These are phyloP conservation scores for Margarornis squamiger DNA, from an alignment of 2,797 vertebrate genomes.

Conservation along the genomic window DNA sequence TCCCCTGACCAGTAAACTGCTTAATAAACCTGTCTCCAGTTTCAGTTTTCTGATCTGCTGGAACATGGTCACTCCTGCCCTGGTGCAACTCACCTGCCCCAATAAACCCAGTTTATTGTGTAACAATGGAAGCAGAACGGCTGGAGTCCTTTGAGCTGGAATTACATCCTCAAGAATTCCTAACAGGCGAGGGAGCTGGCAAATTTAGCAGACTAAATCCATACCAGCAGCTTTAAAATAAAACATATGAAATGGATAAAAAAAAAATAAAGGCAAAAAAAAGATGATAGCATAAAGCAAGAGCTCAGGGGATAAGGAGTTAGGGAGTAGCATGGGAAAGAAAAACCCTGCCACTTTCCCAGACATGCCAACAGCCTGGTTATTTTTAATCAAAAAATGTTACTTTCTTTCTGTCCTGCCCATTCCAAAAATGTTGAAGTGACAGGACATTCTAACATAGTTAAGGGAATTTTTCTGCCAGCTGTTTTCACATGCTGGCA, in stretches of 20 bases:
- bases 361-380: constrained; percentile 39
- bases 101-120: neutral
- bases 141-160: neutral
- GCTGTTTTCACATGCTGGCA: neutral
- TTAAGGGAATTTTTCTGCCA: neutral
- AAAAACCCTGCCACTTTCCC: constrained; percentile 58
- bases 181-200: neutral
- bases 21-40: neutral
- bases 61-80: neutral
- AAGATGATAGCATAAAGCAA: neutral
- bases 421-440: neutral
- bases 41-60: neutral
- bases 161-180: neutral
- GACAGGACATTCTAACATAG: neutral
- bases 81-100: neutral
- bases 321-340: constrained; percentile 49
- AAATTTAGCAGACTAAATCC: constrained; percentile 16
- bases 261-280: neutral
- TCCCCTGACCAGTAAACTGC: neutral
- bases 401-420: neutral
- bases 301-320: neutral
- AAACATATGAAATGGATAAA: constrained; percentile 3
- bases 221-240: constrained; percentile 18
- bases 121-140: neutral
- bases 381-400: constrained; percentile 59